A percentile compares a stretch with the other conserved stretches of the same genome.
phyloP scores from a whole-genome alignment of 2,888 invertebrate species.

The Brenthis ino region DNA sequence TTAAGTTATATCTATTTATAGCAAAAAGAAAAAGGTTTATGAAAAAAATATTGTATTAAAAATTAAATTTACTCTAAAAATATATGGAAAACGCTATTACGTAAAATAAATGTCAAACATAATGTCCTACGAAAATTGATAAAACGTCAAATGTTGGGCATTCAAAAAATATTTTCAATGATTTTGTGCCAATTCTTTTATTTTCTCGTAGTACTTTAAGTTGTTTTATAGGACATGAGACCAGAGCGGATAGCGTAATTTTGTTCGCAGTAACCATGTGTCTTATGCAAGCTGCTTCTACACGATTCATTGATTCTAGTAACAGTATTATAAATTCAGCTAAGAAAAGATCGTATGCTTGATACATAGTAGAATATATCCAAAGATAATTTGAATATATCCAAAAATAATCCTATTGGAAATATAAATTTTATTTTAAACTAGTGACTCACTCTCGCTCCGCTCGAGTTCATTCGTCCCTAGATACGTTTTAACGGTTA shows the following conservation, averaged over 20 bases:
- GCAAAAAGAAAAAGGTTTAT: no score
- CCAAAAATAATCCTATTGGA: neutral
- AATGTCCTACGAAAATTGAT: no score
- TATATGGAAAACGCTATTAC: neutral
- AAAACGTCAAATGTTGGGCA: no score
- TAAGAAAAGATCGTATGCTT: no score
- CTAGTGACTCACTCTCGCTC: no score
- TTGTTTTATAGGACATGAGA: constrained; percentile 5
- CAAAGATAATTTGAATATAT: neutral
- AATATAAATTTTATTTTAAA: no score
- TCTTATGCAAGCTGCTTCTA: constrained; percentile 21
- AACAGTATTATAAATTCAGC: constrained; percentile 1
- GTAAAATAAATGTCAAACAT: no score
- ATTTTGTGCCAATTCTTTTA: constrained; percentile 1
- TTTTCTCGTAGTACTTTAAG: constrained; percentile 8
- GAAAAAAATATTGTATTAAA: no score
- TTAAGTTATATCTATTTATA: no score
- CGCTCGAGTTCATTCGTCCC: no score
- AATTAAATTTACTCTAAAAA: neutral
- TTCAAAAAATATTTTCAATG: no score
- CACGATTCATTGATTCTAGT: constrained; percentile 26
- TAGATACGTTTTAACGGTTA: no score
- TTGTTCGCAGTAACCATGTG: constrained; percentile 18
- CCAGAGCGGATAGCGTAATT: neutral
- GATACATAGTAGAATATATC: neutral